Conservation (phyloP, 2,113 vertebrate genomes). For the Rhabdomys dilectus region DNA sequence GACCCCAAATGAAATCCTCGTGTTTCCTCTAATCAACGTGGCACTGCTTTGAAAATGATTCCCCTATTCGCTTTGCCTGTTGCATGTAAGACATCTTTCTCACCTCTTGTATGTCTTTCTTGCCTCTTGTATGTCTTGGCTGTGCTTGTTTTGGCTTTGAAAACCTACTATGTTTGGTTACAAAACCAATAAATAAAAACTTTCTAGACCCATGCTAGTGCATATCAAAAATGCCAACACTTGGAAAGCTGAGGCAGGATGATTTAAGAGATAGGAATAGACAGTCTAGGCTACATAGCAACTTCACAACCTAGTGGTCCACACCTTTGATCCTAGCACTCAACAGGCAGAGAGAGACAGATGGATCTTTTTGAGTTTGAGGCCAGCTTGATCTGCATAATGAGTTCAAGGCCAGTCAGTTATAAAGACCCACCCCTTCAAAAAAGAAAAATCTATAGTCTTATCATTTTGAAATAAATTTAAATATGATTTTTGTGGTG, state of each 20-base stretch:
- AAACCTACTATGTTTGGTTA: background rate
- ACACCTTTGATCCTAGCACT: background rate
- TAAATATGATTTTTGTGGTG: conserved; percentile 53
- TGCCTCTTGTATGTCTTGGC: background rate
- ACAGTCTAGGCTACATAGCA: background rate
- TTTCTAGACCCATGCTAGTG: background rate
- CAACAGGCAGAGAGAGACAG: background rate
- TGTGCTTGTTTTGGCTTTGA: background rate
- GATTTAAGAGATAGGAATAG: background rate
- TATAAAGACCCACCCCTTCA: background rate
- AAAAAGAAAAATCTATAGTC: conserved; percentile 42
- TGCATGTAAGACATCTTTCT: background rate
- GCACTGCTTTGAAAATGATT: background rate
- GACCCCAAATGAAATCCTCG: background rate
- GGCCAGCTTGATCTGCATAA: background rate
- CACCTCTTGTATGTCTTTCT: background rate
- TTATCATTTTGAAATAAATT: conserved; percentile 38
- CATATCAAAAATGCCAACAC: background rate
- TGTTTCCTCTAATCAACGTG: background rate
- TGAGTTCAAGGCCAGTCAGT: background rate
- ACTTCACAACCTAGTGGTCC: background rate
- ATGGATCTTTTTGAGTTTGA: background rate
- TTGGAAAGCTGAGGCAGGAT: background rate
- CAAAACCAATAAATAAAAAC: background rate
- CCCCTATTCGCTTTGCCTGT: too few species aligned